Evolutionary conservation across 1,140 invertebrate species (phyloP), one percentile per base, ranked within the genome.

Genomic region (Neuroterus valhalla): DNA sequence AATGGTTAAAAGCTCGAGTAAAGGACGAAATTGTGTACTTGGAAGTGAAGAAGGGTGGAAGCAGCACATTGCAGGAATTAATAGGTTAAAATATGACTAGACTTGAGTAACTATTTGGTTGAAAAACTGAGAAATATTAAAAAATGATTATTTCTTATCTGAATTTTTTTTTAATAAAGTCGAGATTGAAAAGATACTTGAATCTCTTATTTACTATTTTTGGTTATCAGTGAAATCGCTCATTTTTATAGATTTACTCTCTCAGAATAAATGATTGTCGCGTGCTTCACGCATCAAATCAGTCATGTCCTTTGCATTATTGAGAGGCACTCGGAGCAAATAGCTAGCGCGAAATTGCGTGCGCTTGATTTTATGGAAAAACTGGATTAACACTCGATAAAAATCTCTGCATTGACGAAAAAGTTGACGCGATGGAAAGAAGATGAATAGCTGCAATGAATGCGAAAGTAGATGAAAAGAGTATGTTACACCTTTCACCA

Each of bases 81-180:
- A 62, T 62, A 62, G 55, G 21, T 62, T 38, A n/a, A 26, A 62
- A 62, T 62, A 62, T 62, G 55, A 62, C 55, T n/a, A n/a, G n/a
- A n/a, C n/a, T n/a, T n/a, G n/a, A n/a, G n/a, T n/a, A n/a, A n/a
- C 3, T 10, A 38, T 38, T 38, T 8, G 8, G 0, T 38, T 8
- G 31, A 5, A 38, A 5, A 5, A 38, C 3, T 38, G 31, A 38
- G 31, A 38, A 38, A 8, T 38, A 38, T 38, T 38, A 8, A 0
- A 38, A n/a, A n/a, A n/a, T n/a, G n/a, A 8, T 38, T 10, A 38
- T 8, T 38, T 38, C 10, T 38, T 8, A 38, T 38, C 31, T 38
- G 1, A 38, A 8, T 5, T 38, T 38, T 38, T 38, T 38, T 38
- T 38, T 10, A 10, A 38, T 38, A 1, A 8, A n/a, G n/a, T n/a